Evolutionary conservation across 2,113 vertebrate genomes (phyloP), one percentile per base, ranked within the genome.

Genomic region (Cheirogaleus medius): DNA sequence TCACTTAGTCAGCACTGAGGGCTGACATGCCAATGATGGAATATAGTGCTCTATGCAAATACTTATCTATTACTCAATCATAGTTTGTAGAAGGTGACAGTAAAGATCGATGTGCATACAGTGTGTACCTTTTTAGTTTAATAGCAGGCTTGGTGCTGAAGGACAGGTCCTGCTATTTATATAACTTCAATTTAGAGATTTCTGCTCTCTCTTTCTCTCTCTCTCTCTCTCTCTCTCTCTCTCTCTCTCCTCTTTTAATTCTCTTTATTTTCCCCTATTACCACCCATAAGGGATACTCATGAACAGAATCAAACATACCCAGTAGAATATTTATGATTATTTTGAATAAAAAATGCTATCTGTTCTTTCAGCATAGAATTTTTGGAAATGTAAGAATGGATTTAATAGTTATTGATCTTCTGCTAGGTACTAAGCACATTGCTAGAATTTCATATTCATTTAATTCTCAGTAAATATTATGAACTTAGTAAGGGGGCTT

Each of bases 1-100:
- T 64, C 94, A 93, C 60, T 0, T 95, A 94, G 90, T 97, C 98
- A 99, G 98, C 97, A 98, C 37, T 0, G 0, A 89, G 76, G 76
- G 18, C 64, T 96, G 96, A 90, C 97, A 94, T n/a, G 52, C 8
- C 69, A 54, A 20, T 89, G 94, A 98, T 92, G 92, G 77, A 98
- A 97, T 39, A 73, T 88, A 94, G 92, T 8, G 32, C 1, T 1
- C 74, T 94, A 92, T 91, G 97, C 96, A 98, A 98, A 98, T 94
- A 20, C 21, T 80, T 90, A 5, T 90, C 95, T 97, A n/a, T 37
- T 15, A 92, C 80, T 98, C 96, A 94, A 95, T 97, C 96, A 96
- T 89, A 1, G 0, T 95, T 97, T 95, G 93, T 49, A 2, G 92
- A 97, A 96, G 82, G 96, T 97, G 98, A 97, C 96, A 98, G 90